Percentiles rank a stretch among this genome's conserved stretches.
Evolutionary conservation across 1,140 invertebrate genomes (phyloP).

Genomic region (Octopus bimaculoides): DNA sequence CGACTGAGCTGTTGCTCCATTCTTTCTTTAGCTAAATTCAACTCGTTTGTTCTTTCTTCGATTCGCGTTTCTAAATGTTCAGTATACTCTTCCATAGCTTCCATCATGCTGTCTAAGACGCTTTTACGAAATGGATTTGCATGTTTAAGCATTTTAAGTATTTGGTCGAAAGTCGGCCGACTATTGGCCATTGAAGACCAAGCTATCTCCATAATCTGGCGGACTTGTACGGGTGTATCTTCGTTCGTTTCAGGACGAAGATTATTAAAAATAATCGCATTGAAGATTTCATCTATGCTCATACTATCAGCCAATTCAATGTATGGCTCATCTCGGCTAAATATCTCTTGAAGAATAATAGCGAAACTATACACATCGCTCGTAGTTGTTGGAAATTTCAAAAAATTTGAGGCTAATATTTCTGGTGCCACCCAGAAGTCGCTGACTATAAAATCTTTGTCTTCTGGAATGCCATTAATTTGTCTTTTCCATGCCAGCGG

Average conservation of each 20-base stretch:
- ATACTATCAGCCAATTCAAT: slow-evolving; percentile 28
- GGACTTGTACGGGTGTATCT: slow-evolving; percentile 25
- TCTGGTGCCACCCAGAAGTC: slow-evolving; percentile 44
- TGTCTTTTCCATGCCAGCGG: slow-evolving; percentile 2
- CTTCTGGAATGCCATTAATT: slow-evolving; percentile 13
- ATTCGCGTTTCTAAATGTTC: slow-evolving; percentile 30
- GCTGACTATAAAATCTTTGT: slow-evolving; percentile 15
- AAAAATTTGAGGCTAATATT: slow-evolving; percentile 25
- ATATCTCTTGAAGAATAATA: slow-evolving; percentile 40
- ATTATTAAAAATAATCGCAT: slow-evolving; percentile 27
- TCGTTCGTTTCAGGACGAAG: slow-evolving; percentile 28
- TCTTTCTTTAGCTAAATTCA: slow-evolving; percentile 21
- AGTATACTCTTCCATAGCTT: slow-evolving; percentile 40
- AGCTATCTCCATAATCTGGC: slow-evolving; percentile 35
- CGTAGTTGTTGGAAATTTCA: slow-evolving; percentile 16
- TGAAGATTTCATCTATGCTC: slow-evolving; percentile 26
- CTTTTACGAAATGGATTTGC: slow-evolving; percentile 21
- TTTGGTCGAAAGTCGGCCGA: slow-evolving; percentile 29
- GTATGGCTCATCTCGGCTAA: slow-evolving; percentile 36
- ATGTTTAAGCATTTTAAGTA: slow-evolving; percentile 23
- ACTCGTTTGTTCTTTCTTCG: slow-evolving; percentile 22
- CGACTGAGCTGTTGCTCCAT: slow-evolving; percentile 19
- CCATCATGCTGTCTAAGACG: slow-evolving; percentile 41
- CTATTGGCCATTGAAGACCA: slow-evolving; percentile 31
- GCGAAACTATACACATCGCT: slow-evolving; percentile 39